Conservation (phyloP, 2,888 invertebrate genomes). For the Embidobia sp. region DNA sequence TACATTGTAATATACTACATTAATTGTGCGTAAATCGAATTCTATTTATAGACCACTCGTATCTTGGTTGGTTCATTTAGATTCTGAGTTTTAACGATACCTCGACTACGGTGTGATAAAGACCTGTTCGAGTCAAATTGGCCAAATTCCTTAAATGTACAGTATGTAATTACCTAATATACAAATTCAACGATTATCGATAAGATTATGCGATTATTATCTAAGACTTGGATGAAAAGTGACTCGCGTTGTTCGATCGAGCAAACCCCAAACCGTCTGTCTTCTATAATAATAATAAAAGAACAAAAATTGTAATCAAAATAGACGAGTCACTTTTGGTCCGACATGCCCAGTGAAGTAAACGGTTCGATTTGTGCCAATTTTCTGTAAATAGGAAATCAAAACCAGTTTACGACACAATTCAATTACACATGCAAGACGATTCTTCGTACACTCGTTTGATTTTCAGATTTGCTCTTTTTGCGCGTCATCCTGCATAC, state of each 20-base stretch:
- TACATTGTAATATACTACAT: too few species aligned
- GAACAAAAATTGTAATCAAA: constrained; percentile 18
- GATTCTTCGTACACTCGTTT: constrained; percentile 22
- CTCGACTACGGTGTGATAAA: too few species aligned
- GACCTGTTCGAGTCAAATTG: constrained; percentile 40
- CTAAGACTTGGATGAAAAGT: constrained; percentile 15
- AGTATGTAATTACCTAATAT: constrained; percentile 38
- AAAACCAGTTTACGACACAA: constrained; percentile 23
- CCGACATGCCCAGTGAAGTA: constrained; percentile 11
- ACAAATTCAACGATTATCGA: constrained; percentile 29
- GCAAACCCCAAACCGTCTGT: constrained; percentile 2
- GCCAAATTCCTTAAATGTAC: constrained; percentile 59
- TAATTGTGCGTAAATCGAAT: too few species aligned
- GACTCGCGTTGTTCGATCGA: background rate
- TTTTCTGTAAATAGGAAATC: constrained; percentile 47
- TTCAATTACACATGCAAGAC: constrained; percentile 19
- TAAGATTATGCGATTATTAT: constrained; percentile 24
- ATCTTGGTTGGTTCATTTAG: too few species aligned
- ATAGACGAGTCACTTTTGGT: constrained; percentile 7
- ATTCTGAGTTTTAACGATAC: too few species aligned
- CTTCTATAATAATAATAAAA: background rate
- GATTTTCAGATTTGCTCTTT: background rate
- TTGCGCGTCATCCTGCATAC: too few species aligned
- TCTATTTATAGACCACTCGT: too few species aligned
- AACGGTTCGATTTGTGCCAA: constrained; percentile 52